Base-by-base conservation (phyloP, 2,113 vertebrate genomes). In the Cephalopholis sonnerati region DNA sequence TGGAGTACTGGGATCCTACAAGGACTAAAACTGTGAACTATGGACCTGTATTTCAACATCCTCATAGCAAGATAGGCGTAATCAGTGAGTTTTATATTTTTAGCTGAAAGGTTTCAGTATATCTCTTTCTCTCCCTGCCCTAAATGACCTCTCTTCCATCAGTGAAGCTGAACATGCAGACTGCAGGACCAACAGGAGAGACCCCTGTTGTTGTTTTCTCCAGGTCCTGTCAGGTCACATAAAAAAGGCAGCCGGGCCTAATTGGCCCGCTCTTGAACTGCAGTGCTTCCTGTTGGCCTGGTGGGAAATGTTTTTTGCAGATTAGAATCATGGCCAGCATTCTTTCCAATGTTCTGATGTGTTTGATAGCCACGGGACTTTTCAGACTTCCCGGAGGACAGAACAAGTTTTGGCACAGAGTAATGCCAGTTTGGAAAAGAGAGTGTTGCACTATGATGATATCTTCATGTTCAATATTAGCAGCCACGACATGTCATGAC, bases 271-370 rank as follows among this genome's bases (percentile, higher is more conserved):
- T 59, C 29, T 29, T 12, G 18, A 72, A 25, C 44, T 1, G 53
- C 69, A 2, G 5, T 25, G 53, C 74, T 82, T 82, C 78, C 74
- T 78, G 63, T 7, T 6, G 9, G 17, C 29, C 16, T 10, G 4
- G 13, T 75, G 74, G 82, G 78, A 78, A 50, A 70, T 61, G 46
- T 74, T 77, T 69, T 66, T 69, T 18, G 29, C 62, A 25, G 68
- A 73, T 32, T 27, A 58, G 68, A 57, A 57, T 41, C 3, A 4
- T 12, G 8, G 68, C 41, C 53, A 72, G 5, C n/a, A 58, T 83
- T 77, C 50, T 64, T 25, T 69, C 57, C 17, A 12, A 55, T 11
- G 16, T 36, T 55, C 48, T 57, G 55, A n/a, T 32, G 48, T 54
- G 54, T 54, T 48, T 74, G 48, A 67, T 54, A 66, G 24, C n/a